Percentiles rank a stretch among this genome's conserved stretches.
phyloP scores from a whole-genome alignment of 2,888 invertebrate genomes.

The Erpobdella octoculata region DNA sequence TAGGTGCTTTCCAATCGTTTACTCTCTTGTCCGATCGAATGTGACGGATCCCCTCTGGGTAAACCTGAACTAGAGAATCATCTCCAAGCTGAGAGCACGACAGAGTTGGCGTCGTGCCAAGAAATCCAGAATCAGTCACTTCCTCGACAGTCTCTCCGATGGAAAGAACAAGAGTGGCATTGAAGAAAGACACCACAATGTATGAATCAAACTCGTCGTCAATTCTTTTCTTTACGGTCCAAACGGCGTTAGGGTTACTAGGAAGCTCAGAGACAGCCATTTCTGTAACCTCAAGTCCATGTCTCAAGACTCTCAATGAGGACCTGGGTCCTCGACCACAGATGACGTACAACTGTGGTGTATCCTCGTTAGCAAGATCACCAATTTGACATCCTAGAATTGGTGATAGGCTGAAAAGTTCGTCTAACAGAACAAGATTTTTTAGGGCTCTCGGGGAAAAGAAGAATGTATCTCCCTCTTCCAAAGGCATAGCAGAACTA shows the following conservation, averaged over 20 bases:
- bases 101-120: constrained; percentile 96
- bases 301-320: constrained; percentile 80
- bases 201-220: constrained; percentile 98
- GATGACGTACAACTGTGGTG: constrained; percentile 89
- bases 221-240: constrained; percentile 91
- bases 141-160: constrained; percentile 99
- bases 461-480: constrained; percentile 97
- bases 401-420: constrained; percentile 88
- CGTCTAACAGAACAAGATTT: constrained; percentile 91
- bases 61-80: constrained; percentile 93
- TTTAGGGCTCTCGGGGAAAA: constrained; percentile 86
- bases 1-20: constrained; percentile 97
- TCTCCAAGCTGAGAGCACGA: constrained; percentile 93
- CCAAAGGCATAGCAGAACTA: constrained; percentile 92
- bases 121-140: constrained; percentile 97
- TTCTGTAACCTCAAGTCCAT: constrained; percentile 85
- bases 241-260: constrained; percentile 98
- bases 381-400: constrained; percentile 67
- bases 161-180: constrained; percentile 92
- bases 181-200: constrained; percentile 98
- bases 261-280: constrained; percentile 99
- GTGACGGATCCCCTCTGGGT: constrained; percentile 95
- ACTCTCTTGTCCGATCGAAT: constrained; percentile 95
- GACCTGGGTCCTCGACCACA: constrained; percentile 93
- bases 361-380: constrained; percentile 83